Evolutionary conservation across 2,888 invertebrate species (phyloP), one percentile per base, ranked within the genome.

Genomic region (Trachelus tabidus): DNA sequence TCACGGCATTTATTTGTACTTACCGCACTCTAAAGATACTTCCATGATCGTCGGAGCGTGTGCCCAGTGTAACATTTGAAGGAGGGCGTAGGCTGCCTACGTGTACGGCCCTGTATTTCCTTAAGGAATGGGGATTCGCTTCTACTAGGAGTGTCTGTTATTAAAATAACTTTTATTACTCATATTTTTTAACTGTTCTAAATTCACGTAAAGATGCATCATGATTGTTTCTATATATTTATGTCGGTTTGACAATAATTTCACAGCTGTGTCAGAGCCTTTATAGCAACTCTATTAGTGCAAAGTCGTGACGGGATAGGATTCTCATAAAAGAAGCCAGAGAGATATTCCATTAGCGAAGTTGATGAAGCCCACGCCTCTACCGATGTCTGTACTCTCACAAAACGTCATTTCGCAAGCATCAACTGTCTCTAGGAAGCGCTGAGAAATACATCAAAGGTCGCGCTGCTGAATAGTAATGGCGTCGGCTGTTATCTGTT

Each of bases 21-120:
- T 56, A 56, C 9, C 82, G 81, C 81, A 78, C 78, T 75, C 83
- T 78, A 69, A 83, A 85, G 71, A 31, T 84, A 81, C 85, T 83
- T 85, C 83, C 82, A 82, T 82, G 83, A 80, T 83, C 82, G 76
- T 77, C 80, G 81, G 87, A 90, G 87, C 90, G 90, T 90, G 90
- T 88, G 90, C 90, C 88, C 80, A 84, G 85, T 86, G 89, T 90
- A 90, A 90, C 90, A 90, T 90, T 90, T 90, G 83, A 84, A 84
- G 82, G 85, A 86, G 86, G 88, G 87, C 88, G 89, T 89, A 88
- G 85, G 83, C 84, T 82, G 78, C 56, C 56, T 56, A 56, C 56
- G 9, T 56, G 23, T 23, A 56, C 56, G 56, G 56, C 9, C 56
- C 56, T 56, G 56, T 23, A 56, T 56, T 56, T 56, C 23, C 56